Percentiles rank a stretch among this genome's conserved stretches.
Conservation (phyloP, 64 coral and sea anemone species). For the Orbicella faveolata region DNA sequence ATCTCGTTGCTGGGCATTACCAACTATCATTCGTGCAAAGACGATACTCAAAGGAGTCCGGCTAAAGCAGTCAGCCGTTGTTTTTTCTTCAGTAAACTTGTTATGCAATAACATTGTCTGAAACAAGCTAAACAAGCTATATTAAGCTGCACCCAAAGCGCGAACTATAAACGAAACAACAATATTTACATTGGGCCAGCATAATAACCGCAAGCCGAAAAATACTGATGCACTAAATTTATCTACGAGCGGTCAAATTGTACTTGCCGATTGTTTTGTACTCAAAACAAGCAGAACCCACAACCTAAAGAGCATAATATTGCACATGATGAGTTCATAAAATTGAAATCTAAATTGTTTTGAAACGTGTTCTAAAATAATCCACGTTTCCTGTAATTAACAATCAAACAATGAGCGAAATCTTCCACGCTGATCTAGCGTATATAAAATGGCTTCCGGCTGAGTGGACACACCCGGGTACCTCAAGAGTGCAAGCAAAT, state of each 20-base stretch:
- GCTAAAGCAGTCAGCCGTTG: too few relatives aligned
- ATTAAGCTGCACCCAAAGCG: not conserved
- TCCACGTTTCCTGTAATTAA: slow-evolving; percentile 39
- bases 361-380: slow-evolving; percentile 1
- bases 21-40: too few relatives aligned
- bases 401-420: not conserved
- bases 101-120: not conserved
- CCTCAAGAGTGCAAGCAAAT: not conserved
- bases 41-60: too few relatives aligned
- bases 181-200: slow-evolving; percentile 6
- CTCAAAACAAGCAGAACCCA: not conserved
- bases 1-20: too few relatives aligned
- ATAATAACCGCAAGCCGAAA: not conserved
- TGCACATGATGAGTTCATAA: not conserved
- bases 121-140: not conserved
- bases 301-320: not conserved
- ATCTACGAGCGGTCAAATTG: not conserved
- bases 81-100: too few relatives aligned
- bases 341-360: slow-evolving; percentile 30
- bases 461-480: not conserved
- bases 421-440: not conserved
- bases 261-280: not conserved
- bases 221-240: not conserved
- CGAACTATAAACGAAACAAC: not conserved
- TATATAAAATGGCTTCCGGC: slow-evolving; percentile 8